Base-by-base conservation (phyloP, 1,140 invertebrate species). In the Diachasmimorpha longicaudata region DNA sequence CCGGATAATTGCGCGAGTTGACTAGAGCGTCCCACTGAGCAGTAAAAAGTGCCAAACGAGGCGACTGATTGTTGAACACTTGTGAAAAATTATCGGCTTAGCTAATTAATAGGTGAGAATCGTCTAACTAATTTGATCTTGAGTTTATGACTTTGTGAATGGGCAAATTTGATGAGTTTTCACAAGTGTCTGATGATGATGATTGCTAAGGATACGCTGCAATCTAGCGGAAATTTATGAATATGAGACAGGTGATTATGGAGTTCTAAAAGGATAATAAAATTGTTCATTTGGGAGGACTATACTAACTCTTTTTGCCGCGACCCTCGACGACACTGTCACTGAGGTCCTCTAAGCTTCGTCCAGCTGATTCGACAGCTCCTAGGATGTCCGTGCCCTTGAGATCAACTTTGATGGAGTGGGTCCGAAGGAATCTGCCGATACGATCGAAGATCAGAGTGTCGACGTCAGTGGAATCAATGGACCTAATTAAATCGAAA, bases 321-420 rank as follows among this genome's bases (percentile, higher is more conserved):
- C 93, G 91, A 36, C 91, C 90, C 85, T 94, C 93, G 79, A 93
- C 92, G 23, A 90, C 88, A 42, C 90, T 91, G 69, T 94, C 92
- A 76, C 92, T 92, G 58, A 91, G 91, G 80, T 95, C 94, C 80
- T 93, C 93, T 25, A 96, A 88, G 58, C 94, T 94, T 48, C 94
- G 91, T 10, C 94, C 95, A n/a, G 92, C 93, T 36, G 93, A 93
- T 68, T 93, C 92, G 31, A 95, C 93, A 0, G 94, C 93, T 73
- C 93, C 93, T 3, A 95, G 90, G n/a, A 96, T 93, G 81, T 96
- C 95, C 70, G 91, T 91, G 25, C 95, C 95, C 86, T 95, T 95
- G 58, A 96, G 89, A 87, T 96, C 94, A n/a, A 96, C 91, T 83
- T 95, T 94, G 69, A 96, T 88, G 21, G 94, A 93, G 87, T 95